Evolutionary conservation across 2,888 invertebrate species (phyloP), one percentile per base, ranked within the genome.

Genomic region (Cantharis flavilabris): DNA sequence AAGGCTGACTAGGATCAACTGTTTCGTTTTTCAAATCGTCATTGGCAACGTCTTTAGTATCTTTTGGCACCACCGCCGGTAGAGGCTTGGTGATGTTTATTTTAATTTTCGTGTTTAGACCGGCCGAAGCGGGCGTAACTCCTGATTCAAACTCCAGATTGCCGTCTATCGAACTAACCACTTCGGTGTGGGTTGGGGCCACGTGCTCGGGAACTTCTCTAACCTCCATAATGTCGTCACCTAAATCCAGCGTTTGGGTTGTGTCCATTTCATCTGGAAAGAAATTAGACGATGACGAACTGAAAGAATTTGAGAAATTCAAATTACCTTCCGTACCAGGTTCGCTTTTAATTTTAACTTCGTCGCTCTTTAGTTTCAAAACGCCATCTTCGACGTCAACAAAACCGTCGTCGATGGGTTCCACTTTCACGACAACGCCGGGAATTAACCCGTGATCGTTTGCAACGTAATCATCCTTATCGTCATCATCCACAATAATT

Each of bases 51-150:
- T 84, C 83, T 80, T 86, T 86, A 81, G 84, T 88, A 83, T 89
- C 89, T 87, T 83, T 88, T 83, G 88, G 87, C 82, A 88, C 87
- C 86, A 89, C 88, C 84, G 89, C 88, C 85, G 88, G 88, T 82
- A 93, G 86, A 10, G 93, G 90, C 87, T 95, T 95, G 83, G 93
- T 93, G 85, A 96, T 96, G 90, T 95, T 96, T 88, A 96, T 96
- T 84, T 95, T 93, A 81, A 96, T 96, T 86, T 91, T 93, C 83
- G 91, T 91, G 78, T 84, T 88, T 84, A 79, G 86, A 83, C 80
- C 88, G 84, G 84, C 87, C 84, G 80, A 77, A 13, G 84, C 79
- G 28, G 84, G 85, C 81, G 81, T 84, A 74, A 83, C 82, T 63
- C 83, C 83, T 10, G 84, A 76, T 70, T 84, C 84, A 73, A 87